Evolutionary conservation across 2,797 vertebrate genomes (phyloP).

Genomic region (Rhynchonycteris naso): DNA sequence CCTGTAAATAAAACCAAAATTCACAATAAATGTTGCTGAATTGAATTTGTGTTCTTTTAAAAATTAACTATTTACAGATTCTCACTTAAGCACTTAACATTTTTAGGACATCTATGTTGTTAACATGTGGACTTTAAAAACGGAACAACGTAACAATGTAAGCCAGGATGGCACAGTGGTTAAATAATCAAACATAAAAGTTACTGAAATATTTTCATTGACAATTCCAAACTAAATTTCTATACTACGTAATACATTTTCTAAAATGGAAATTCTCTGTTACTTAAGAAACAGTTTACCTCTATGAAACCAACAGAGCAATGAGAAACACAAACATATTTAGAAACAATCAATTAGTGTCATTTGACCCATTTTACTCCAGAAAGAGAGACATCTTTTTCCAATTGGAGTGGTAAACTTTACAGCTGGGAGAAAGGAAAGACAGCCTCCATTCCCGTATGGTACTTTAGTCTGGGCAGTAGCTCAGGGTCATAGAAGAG

Average conservation of each 20-base stretch:
- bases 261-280: slow-evolving; percentile 8
- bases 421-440: not conserved
- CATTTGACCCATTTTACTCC: not conserved
- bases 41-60: slow-evolving; percentile 10
- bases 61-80: not conserved
- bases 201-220: slow-evolving; percentile 43
- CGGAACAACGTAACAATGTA: no score
- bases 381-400: not conserved
- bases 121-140: slow-evolving; percentile 43
- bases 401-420: not conserved
- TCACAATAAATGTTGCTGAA: not conserved
- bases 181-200: not conserved
- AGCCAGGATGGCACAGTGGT: not conserved
- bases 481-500: not conserved
- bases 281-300: slow-evolving; percentile 8
- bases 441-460: not conserved
- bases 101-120: not conserved
- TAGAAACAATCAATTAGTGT: slow-evolving; percentile 30
- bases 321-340: slow-evolving; percentile 28
- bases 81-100: not conserved
- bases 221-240: slow-evolving; percentile 32
- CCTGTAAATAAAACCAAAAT: not conserved
- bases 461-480: not conserved
- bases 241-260: not conserved
- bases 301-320: slow-evolving; percentile 12